Base-by-base conservation (phyloP, 2,113 vertebrate species). In the Nibea coibor region DNA sequence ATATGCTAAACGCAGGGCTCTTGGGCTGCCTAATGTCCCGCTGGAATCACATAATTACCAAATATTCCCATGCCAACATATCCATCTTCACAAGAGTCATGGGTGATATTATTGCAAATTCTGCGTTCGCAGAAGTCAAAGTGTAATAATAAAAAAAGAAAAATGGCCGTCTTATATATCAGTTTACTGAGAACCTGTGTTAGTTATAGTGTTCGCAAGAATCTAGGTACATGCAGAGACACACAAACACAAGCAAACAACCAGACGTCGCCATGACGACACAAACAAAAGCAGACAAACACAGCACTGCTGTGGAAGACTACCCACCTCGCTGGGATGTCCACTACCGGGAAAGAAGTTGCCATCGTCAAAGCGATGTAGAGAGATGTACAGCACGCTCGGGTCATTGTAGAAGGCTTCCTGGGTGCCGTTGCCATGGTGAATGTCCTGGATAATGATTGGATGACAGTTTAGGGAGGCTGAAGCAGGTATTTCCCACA, bases 381-480 rank as follows among this genome's bases (percentile, higher is more conserved):
- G 87, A 26, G 98, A 99, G 88, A 98, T 96, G 92, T 97, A 97
- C 39, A 99, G 94, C 28, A 99, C 96, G 0, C 92, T 96, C 0
- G 97, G 96, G 88, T 99, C 97, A 10, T 92, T 83, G 87, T 97
- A 98, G 93, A 98, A 99, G 24, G 97, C 95, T 31, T 97, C 94
- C 93, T 98, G 97, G 17, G 96, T 97, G 31, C 96, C 96, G 0
- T 97, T 97, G 31, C 97, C 97, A 6, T 99, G 98, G 93, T 98
- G 98, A 79, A 99, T 94, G 3, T 98, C 98, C 98, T 99, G 66
- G 0, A 75, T 7, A 90, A 17, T 14, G 63, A 84, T 71, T 10
- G 54, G 19, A 69, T 51, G 24, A 78, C 12, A 81, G 58, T 24
- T 82, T 58, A 81, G 54, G 54, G 10, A 72, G 45, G 22, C 10